These are phyloP conservation scores for Apamea anceps DNA, from an alignment of 2,888 invertebrate genomes.

Conservation along the genomic window DNA sequence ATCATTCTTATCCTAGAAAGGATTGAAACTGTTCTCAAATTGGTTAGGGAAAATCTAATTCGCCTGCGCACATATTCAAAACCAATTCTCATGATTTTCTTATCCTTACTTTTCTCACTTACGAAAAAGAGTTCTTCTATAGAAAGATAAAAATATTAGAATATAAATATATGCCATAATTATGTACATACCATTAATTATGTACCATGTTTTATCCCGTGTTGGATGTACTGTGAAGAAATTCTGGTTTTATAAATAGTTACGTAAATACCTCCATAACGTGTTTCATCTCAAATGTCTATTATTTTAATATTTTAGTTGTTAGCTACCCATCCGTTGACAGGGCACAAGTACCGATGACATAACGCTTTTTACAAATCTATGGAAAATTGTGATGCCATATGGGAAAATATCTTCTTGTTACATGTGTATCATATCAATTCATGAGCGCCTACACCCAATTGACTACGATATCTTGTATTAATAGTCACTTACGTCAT, in stretches of 20 bases:
- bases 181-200: not conserved
- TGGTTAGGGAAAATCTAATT: too few relatives aligned
- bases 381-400: too few relatives aligned
- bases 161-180: too few relatives aligned
- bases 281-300: not conserved
- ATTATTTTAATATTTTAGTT: not conserved
- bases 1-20: not conserved
- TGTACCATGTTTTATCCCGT: not conserved
- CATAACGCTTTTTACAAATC: not conserved
- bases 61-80: not conserved
- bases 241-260: too few relatives aligned
- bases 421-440: not conserved
- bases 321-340: not conserved
- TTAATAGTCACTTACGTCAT: not conserved
- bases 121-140: not conserved
- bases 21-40: not conserved
- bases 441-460: not conserved
- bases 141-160: not conserved
- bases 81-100: constrained; percentile 7
- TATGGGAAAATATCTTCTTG: not conserved
- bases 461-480: not conserved
- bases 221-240: not conserved
- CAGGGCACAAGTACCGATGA: too few relatives aligned
- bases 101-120: not conserved
- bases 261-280: not conserved